Conservation (phyloP, 2,113 vertebrate genomes). For the Myiozetetes cayanensis region DNA sequence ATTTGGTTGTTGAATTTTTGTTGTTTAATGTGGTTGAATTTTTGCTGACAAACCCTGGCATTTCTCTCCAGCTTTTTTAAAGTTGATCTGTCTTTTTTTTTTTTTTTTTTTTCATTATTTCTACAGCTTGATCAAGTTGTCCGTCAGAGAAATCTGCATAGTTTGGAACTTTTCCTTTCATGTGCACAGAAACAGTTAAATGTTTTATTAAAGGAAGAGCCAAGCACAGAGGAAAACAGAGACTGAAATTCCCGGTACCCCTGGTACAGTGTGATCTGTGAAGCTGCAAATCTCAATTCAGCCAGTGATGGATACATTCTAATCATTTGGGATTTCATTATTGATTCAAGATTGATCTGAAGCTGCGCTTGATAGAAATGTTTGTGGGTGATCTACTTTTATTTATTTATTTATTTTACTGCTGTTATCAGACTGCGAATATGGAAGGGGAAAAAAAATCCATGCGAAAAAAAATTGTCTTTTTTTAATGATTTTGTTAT, state of each 20-base stretch:
- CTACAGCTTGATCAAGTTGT: slow-evolving; percentile 77
- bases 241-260: neutral
- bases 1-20: neutral
- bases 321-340: neutral
- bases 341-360: slow-evolving; percentile 5
- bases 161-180: slow-evolving; percentile 83
- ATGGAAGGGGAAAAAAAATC: neutral
- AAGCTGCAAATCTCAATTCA: neutral
- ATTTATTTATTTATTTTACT: neutral
- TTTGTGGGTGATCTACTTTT: neutral
- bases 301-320: neutral
- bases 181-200: slow-evolving; percentile 81
- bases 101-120: neutral
- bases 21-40: neutral
- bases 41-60: neutral
- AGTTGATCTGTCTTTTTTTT: neutral
- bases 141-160: slow-evolving; percentile 76
- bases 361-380: neutral
- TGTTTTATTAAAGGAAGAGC: slow-evolving; percentile 71
- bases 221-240: slow-evolving; percentile 37
- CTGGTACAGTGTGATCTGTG: neutral
- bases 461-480: neutral
- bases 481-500: neutral
- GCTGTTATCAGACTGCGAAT: neutral
- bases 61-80: neutral